Evolutionary conservation across 2,888 invertebrate genomes (phyloP).

Genomic region (Acanthosepion lycidas): DNA sequence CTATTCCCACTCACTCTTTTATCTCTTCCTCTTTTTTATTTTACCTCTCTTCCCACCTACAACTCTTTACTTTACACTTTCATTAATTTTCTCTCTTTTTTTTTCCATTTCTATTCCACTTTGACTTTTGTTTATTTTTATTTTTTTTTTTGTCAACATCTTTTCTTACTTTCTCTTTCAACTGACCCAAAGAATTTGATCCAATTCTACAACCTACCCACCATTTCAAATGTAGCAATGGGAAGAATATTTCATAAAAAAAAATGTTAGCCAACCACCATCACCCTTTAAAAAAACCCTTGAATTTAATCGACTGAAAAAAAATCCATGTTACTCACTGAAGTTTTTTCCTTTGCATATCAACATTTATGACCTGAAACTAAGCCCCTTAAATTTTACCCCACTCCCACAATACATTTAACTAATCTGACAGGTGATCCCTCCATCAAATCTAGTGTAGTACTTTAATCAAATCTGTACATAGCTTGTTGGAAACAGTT

Average conservation of each 20-base stretch:
- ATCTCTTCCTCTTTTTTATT: too few species aligned
- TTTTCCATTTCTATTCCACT: too few species aligned
- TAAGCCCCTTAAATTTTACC: not conserved
- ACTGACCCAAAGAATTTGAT: too few species aligned
- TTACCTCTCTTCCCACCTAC: too few species aligned
- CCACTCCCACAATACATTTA: not conserved
- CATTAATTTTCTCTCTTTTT: too few species aligned
- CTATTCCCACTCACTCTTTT: too few species aligned
- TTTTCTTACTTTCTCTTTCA: too few species aligned
- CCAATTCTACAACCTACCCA: too few species aligned
- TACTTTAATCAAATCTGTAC: conserved; percentile 33
- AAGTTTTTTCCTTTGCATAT: conserved; percentile 45
- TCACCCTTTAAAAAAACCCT: not conserved
- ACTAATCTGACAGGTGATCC: conserved; percentile 38
- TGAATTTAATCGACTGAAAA: not conserved
- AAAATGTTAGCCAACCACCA: not conserved
- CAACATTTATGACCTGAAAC: conserved; percentile 35
- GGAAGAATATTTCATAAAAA: not conserved
- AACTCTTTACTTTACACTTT: too few species aligned
- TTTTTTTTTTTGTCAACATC: too few species aligned
- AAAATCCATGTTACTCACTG: not conserved
- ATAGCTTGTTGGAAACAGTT: conserved; percentile 38
- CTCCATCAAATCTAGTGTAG: not conserved
- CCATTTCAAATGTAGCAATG: not conserved
- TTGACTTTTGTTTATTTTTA: too few species aligned